phyloP scores from a whole-genome alignment of 2,888 invertebrate species.

The Acholoe squamosa region DNA sequence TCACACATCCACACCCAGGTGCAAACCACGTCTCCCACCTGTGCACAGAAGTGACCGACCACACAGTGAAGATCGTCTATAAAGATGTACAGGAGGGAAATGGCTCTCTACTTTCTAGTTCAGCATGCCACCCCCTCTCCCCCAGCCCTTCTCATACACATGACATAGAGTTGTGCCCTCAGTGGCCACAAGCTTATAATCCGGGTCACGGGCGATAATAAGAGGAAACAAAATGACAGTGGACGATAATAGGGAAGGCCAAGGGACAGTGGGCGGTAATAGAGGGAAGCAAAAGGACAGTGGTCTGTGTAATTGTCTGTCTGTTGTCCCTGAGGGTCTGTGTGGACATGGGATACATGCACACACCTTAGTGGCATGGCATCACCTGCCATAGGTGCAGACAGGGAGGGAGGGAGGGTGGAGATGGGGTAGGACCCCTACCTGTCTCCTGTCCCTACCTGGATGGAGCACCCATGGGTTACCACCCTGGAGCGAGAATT shows the following conservation, averaged over 20 bases:
- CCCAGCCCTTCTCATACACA: too few species aligned
- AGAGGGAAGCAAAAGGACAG: slow-evolving; percentile 20
- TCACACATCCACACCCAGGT: background rate
- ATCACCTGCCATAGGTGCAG: background rate
- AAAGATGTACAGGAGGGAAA: too few species aligned
- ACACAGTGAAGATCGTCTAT: too few species aligned
- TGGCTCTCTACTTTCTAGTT: too few species aligned
- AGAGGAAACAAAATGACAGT: background rate
- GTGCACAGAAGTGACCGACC: background rate
- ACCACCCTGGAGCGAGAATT: slow-evolving; percentile 11
- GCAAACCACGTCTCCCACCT: slow-evolving; percentile 27
- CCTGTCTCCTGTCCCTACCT: background rate
- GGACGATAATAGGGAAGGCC: background rate
- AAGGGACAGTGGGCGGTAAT: slow-evolving; percentile 20
- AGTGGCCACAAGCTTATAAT: background rate
- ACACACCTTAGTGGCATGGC: background rate
- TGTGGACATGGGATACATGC: background rate
- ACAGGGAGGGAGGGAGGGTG: background rate
- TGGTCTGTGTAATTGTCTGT: background rate
- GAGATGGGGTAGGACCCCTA: background rate
- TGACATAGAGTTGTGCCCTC: background rate
- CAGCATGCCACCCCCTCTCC: too few species aligned
- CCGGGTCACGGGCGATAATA: background rate
- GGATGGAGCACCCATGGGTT: background rate
- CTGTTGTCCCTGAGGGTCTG: background rate